Conservation (phyloP, 1,140 invertebrate genomes). For the Eciton burchellii region DNA sequence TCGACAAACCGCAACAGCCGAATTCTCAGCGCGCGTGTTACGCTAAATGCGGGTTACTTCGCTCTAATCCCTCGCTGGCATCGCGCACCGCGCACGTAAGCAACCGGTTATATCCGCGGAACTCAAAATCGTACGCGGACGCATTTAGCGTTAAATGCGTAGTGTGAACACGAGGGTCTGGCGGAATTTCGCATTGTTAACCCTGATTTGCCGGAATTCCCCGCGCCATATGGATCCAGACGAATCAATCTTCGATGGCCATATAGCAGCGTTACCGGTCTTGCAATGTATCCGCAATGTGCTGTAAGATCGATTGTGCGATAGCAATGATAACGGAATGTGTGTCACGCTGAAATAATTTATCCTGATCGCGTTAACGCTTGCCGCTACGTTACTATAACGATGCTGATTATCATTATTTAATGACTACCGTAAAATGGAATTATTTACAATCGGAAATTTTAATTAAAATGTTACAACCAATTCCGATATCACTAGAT, state of each 20-base stretch:
- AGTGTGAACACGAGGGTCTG: slow-evolving; percentile 7
- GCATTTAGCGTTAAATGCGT: slow-evolving; percentile 42
- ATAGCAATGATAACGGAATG: not conserved
- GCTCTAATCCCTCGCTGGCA: slow-evolving; percentile 25
- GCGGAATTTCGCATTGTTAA: slow-evolving; percentile 39
- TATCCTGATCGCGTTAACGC: not conserved
- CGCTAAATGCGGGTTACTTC: slow-evolving; percentile 30
- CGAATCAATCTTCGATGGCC: slow-evolving; percentile 9
- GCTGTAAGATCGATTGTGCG: not conserved
- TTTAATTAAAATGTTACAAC: not conserved
- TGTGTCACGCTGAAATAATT: not conserved
- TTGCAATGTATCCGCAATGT: not conserved
- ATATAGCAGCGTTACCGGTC: not conserved
- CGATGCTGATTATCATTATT: not conserved
- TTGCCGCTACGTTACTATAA: not conserved
- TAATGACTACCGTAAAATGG: not conserved
- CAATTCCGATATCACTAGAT: not conserved
- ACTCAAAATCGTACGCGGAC: slow-evolving; percentile 19
- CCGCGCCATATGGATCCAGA: not conserved
- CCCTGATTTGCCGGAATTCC: slow-evolving; percentile 15
- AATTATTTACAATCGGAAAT: not conserved
- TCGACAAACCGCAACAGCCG: slow-evolving; percentile 33
- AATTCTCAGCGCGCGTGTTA: slow-evolving; percentile 39
- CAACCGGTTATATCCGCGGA: slow-evolving; percentile 29
- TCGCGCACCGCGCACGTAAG: slow-evolving; percentile 33